These are phyloP conservation scores for Brachylomia viminalis DNA, from an alignment of 2,888 invertebrate species.

Conservation along the genomic window DNA sequence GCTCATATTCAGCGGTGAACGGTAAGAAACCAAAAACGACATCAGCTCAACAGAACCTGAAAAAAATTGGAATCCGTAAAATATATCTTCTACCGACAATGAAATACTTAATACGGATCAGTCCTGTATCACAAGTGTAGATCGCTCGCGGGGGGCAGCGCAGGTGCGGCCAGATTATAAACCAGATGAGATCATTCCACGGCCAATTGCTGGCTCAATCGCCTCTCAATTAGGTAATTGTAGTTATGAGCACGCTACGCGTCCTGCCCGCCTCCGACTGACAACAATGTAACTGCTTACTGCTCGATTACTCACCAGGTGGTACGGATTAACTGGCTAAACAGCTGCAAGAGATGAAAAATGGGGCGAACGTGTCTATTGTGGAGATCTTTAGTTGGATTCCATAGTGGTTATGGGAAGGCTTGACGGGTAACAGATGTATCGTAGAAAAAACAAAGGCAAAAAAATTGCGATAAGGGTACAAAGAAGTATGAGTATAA, in stretches of 20 bases:
- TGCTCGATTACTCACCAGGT: conserved; percentile 69
- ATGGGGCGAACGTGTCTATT: conserved; percentile 9
- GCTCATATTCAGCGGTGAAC: not conserved
- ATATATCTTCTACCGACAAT: not conserved
- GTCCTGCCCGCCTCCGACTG: conserved; percentile 69
- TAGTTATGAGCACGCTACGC: conserved; percentile 69
- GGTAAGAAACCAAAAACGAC: not conserved
- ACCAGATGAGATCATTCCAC: conserved; percentile 80
- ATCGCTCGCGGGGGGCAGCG: conserved; percentile 34
- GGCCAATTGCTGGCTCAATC: conserved; percentile 78
- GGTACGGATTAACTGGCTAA: conserved; percentile 61
- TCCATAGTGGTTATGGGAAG: not conserved
- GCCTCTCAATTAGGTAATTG: conserved; percentile 81
- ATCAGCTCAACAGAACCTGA: not conserved
- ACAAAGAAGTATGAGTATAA: not conserved
- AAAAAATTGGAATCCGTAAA: not conserved
- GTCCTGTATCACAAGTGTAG: conserved; percentile 3
- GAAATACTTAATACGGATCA: conserved; percentile 5
- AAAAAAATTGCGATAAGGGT: not conserved
- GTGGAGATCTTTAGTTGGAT: not conserved
- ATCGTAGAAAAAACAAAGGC: not conserved
- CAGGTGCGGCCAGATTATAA: conserved; percentile 74
- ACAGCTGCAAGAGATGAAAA: conserved; percentile 10
- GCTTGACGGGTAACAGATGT: not conserved
- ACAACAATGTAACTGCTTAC: conserved; percentile 59